These are phyloP conservation scores for Drosophila peninsularis DNA, from an alignment of 2,888 invertebrate species.

Conservation along the genomic window DNA sequence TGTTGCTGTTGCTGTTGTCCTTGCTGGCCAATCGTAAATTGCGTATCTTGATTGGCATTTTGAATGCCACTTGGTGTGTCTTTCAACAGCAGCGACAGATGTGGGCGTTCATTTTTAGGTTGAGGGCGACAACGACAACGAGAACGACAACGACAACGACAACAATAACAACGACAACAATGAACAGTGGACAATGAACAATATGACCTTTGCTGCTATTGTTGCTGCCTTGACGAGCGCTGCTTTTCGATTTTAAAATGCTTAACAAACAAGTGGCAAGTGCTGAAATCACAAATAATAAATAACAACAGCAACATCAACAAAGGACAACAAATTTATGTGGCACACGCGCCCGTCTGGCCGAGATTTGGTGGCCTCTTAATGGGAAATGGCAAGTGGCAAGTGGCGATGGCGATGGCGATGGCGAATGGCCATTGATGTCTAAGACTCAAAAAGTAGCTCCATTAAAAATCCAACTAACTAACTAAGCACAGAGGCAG, in stretches of 20 bases:
- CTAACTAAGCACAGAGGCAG: background rate
- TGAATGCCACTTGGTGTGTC: conserved; percentile 62
- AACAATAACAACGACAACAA: conserved; percentile 17
- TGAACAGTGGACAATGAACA: conserved; percentile 63
- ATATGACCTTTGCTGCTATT: conserved; percentile 62
- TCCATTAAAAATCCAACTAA: conserved; percentile 21
- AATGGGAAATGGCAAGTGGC: conserved; percentile 14
- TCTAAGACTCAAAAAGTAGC: conserved; percentile 3
- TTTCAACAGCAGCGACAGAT: conserved; percentile 53
- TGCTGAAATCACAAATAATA: conserved; percentile 44
- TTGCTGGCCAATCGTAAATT: conserved; percentile 70
- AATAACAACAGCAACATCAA: conserved; percentile 36
- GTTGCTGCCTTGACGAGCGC: conserved; percentile 52
- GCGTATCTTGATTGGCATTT: conserved; percentile 61
- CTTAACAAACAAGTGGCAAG: conserved; percentile 69
- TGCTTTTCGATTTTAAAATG: conserved; percentile 68
- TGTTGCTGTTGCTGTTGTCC: conserved; percentile 29
- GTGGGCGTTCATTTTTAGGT: conserved; percentile 48
- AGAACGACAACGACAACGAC: background rate
- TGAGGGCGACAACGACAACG: conserved; percentile 19
- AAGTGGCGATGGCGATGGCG: conserved; percentile 2
- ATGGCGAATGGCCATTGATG: conserved; percentile 1
- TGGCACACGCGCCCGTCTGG: conserved; percentile 69
- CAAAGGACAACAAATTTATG: conserved; percentile 62
- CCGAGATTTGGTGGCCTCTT: conserved; percentile 25